Base-by-base conservation (phyloP, 2,888 invertebrate genomes). In the Aporophyla nigra region DNA sequence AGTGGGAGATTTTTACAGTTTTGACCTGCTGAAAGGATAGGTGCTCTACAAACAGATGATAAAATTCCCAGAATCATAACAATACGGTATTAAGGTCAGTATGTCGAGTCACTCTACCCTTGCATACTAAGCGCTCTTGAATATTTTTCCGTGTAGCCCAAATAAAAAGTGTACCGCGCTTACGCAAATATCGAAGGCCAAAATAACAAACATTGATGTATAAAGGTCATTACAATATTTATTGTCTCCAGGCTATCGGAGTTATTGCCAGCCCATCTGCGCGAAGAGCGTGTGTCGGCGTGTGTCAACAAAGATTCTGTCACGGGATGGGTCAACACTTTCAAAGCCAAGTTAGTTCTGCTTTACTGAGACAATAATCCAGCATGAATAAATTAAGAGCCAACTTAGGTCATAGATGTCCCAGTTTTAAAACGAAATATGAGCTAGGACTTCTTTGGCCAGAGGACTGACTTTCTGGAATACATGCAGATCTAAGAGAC, bases 301-400 rank as follows among this genome's bases (percentile, higher is more conserved):
- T 97, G 97, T 71, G 93, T 95, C 51, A 92, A 95, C 86, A 94
- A 96, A 84, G 93, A 97, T 49, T 95, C 97, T 0, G 97, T 98
- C 2, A 98, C 98, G 0, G 98, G 98, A 82, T 98, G 98, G 98
- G 97, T 98, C 19, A 98, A 98, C 94, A 97, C 97, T 0, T 97
- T 97, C 85, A 97, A 98, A 92, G 95, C 98, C 6, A 97, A 97
- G 98, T 97, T 92, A 92, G 93, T 91, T 16, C 27, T n/a, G 12
- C 24, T 12, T 16, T 4, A 59, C 1, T 33, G n/a, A n/a, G 27
- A 12, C 16, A 40, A 58, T 21, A 2, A n/a, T 40, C 33, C 71
- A 43, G 10, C 12, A n/a, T 56, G 24, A 56, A 24, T 56, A 5
- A n/a, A n/a, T n/a, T n/a, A n/a, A n/a, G n/a, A n/a, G n/a, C n/a